Base-by-base conservation (phyloP, 1,140 invertebrate species). In the Lepidurus apus region DNA sequence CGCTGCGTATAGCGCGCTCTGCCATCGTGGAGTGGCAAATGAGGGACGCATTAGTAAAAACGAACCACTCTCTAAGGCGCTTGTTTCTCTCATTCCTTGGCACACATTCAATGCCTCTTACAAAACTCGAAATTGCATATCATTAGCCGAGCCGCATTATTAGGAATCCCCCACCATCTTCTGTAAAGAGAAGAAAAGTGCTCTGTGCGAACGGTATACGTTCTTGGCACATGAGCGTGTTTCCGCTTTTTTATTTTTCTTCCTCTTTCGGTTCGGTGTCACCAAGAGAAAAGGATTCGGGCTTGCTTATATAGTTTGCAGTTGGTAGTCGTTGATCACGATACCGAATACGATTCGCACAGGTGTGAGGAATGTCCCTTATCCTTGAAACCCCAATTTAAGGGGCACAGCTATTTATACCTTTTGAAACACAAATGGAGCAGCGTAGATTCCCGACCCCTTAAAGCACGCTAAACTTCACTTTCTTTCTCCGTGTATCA, bases 291-390 rank as follows among this genome's bases (percentile, higher is more conserved):
- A 65, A 13, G 1, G 53, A 7, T 65, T 65, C 21, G 17, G 21
- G 21, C 4, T 17, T 13, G 53, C 53, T 65, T 21, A 21, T 65
- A 65, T 4, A 17, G 53, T 11, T 13, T 65, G 53, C 53, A 65
- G 17, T 65, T 65, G 53, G 53, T 21, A 65, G 53, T 65, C 53
- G 53, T 65, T 17, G 53, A 65, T 65, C 53, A 65, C 53, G n/a
- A 21, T 65, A 21, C 17, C 53, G 17, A 65, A 65, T 21, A 65
- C 53, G 53, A 65, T 65, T 65, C 53, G 53, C 53, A 65, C 53
- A 65, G 53, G 53, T 65, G 53, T n/a, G 53, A 65, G 21, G 53
- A n/a, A 4, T 21, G 17, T 65, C n/a, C 53, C 53, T n/a, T 65
- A 65, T 13, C 53, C 53, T 65, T 65, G 53, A 9, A 34, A 65